Base-by-base conservation (phyloP, 1,140 invertebrate species). In the Mizuhopecten yessoensis region DNA sequence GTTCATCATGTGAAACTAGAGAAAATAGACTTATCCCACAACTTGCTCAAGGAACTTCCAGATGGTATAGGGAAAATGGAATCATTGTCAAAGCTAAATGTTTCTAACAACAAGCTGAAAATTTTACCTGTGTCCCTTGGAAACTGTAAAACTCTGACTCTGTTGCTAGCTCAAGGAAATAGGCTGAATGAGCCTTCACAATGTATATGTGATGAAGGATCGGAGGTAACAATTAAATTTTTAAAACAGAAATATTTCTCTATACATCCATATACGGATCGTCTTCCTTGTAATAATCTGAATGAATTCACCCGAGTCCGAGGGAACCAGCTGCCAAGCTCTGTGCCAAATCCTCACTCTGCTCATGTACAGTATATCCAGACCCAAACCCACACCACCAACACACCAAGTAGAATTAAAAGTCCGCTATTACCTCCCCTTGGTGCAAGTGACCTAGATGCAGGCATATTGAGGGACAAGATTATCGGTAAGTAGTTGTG, bases 321-420 rank as follows among this genome's bases (percentile, higher is more conserved):
- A 86, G 94, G 96, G 17, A 96, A 96, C 91, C 95, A 96, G 89
- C 87, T 95, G 10, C 94, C 94, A 36, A 95, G 93, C 33, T 93
- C 96, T 49, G 94, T 94, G 15, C 93, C 93, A n/a, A 96, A 96
- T 90, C 94, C 96, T n/a, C 94, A 96, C 87, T 96, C 96, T 23
- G 95, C 95, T 23, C 94, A 96, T 49, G 93, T 95, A 86, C 94
- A 96, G 90, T 96, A 96, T 92, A 96, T 96, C 10, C 96, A 97
- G 93, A 94, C 94, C 49, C 96, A 97, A 92, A 96, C 96, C 3
- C 93, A 96, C 89, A 96, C 96, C 5, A 94, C 95, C 33, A 96
- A 96, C 93, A 96, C 96, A 42, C 95, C 96, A 17, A 96, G 93
- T 93, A 86, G 96, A 34, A 95, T 96, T 39, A 96, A 96, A 93